A percentile compares a stretch with the other conserved stretches of the same genome.
These are phyloP conservation scores for Macquaria australasica DNA, from an alignment of 2,113 vertebrate species.

Conservation along the genomic window DNA sequence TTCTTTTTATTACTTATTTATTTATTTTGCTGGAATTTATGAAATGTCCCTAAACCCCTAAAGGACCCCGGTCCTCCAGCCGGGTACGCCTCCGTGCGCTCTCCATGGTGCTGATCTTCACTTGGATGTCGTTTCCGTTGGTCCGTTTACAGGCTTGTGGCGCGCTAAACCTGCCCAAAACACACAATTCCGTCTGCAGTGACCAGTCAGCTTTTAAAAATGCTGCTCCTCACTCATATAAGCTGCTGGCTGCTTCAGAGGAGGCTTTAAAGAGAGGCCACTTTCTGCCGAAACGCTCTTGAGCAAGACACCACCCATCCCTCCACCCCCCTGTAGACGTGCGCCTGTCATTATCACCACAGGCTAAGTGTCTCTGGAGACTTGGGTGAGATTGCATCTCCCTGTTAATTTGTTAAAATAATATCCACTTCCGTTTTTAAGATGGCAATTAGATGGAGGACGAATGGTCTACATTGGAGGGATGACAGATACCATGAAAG, in stretches of 20 bases:
- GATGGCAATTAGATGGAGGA: background rate
- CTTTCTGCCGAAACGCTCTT: background rate
- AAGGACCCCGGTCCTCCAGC: background rate
- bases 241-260: background rate
- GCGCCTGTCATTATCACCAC: background rate
- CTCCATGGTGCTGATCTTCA: slow-evolving; percentile 63
- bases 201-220: background rate
- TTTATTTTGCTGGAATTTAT: background rate
- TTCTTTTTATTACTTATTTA: background rate
- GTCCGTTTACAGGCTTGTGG: slow-evolving; percentile 10
- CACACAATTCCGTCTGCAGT: background rate
- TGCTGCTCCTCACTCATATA: background rate
- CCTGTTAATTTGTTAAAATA: background rate
- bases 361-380: background rate
- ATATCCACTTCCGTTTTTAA: background rate
- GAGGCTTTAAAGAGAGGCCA: background rate
- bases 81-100: slow-evolving; percentile 5
- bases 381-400: background rate
- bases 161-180: background rate
- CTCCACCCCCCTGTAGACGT: background rate
- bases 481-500: background rate
- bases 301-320: background rate
- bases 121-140: slow-evolving; percentile 4
- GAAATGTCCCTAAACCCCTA: background rate
- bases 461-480: background rate